Percentiles rank a stretch among this genome's conserved stretches.
Evolutionary conservation across 2,797 vertebrate genomes (phyloP).

Genomic region (Diplodus sargus): DNA sequence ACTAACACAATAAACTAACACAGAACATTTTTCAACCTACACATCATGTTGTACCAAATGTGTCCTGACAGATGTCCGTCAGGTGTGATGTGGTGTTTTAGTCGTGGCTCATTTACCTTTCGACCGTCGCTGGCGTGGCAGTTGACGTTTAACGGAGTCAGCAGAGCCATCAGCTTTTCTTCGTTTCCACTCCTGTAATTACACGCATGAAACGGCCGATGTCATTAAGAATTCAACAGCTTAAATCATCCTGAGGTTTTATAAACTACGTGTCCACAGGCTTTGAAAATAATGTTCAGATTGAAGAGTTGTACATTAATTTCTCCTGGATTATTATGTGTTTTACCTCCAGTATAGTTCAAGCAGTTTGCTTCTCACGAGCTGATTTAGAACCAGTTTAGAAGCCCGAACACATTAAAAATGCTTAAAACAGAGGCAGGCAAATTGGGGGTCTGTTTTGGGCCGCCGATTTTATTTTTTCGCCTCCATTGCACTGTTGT

Average conservation of each 20-base stretch:
- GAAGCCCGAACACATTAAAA: no score
- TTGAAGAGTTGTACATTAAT: background rate
- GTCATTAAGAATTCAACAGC: constrained; percentile 11
- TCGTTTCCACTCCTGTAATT: constrained; percentile 94
- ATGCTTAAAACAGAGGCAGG: no score
- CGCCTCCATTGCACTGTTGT: no score
- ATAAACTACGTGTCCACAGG: background rate
- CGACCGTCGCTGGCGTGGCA: constrained; percentile 98
- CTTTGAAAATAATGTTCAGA: background rate
- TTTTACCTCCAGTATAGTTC: no score
- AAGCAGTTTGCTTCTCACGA: background rate
- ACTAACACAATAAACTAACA: background rate
- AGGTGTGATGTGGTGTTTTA: constrained; percentile 10
- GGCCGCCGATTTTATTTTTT: no score
- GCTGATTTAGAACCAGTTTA: no score
- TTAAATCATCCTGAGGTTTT: background rate
- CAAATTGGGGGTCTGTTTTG: no score
- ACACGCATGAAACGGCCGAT: constrained; percentile 15
- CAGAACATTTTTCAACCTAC: background rate
- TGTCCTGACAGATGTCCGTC: background rate
- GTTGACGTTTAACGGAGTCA: constrained; percentile 98
- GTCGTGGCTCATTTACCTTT: constrained; percentile 87
- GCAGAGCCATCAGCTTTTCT: constrained; percentile 98
- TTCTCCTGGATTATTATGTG: background rate
- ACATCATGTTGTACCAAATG: constrained; percentile 6